A percentile compares a stretch with the other conserved stretches of the same genome.
Evolutionary conservation across 2,113 vertebrate species (phyloP).

Genomic region (Anthoscopus minutus): DNA sequence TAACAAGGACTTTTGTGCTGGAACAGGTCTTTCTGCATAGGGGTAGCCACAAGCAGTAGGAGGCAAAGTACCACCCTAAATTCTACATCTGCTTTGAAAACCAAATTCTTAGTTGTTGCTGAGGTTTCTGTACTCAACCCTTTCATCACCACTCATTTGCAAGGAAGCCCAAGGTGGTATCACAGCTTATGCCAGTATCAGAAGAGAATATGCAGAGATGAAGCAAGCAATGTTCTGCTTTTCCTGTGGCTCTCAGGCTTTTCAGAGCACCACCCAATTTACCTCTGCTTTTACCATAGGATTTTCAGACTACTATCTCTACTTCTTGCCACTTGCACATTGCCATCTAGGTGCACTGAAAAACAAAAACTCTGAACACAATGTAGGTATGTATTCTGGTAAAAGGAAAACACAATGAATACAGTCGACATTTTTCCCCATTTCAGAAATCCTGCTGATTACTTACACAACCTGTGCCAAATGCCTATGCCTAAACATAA

Average conservation of each 20-base stretch:
- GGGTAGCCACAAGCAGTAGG: background rate
- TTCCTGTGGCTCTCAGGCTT: background rate
- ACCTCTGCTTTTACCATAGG: background rate
- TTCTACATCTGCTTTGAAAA: background rate
- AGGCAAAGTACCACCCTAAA: background rate
- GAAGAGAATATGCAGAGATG: background rate
- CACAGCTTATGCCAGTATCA: background rate
- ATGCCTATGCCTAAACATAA: background rate
- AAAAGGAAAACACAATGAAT: background rate
- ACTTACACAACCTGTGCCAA: background rate
- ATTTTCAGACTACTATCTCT: background rate
- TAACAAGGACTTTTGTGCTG: background rate
- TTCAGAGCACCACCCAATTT: background rate
- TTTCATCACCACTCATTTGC: background rate
- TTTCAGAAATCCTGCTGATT: background rate
- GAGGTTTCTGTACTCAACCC: background rate
- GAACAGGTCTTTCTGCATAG: background rate
- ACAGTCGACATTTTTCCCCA: background rate
- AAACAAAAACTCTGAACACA: background rate
- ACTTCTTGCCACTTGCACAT: background rate
- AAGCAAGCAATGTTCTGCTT: background rate
- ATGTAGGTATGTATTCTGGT: background rate
- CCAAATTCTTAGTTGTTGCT: background rate
- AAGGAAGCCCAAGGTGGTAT: background rate
- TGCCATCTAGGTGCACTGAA: background rate